phyloP scores from a whole-genome alignment of 2,797 vertebrate genomes.

The Apogon talboti region DNA sequence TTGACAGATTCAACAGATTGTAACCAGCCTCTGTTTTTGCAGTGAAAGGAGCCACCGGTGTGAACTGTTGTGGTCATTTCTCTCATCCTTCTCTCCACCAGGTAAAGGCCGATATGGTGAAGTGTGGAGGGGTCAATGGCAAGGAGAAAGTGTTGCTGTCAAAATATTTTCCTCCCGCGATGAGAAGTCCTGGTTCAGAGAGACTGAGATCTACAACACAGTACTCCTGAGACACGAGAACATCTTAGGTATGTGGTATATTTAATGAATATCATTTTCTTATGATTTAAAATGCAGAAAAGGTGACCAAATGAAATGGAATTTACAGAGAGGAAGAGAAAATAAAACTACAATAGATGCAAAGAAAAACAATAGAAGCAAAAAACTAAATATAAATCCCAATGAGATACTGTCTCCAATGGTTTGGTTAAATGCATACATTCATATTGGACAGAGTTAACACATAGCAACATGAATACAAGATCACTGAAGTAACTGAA shows the following conservation, averaged over 20 bases:
- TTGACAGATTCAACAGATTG: too few species aligned
- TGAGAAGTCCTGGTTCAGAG: conserved; percentile 99
- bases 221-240: conserved; percentile 97
- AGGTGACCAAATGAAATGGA: too few species aligned
- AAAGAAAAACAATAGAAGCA: too few species aligned
- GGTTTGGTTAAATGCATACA: too few species aligned
- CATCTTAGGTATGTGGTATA: conserved; percentile 88
- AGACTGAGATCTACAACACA: conserved; percentile 98
- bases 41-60: neutral
- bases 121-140: conserved; percentile 98
- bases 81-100: conserved; percentile 51
- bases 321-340: too few species aligned
- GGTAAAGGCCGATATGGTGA: conserved; percentile 98
- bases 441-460: too few species aligned
- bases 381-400: too few species aligned
- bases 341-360: too few species aligned
- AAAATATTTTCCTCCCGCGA: conserved; percentile 99
- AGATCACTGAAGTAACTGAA: too few species aligned
- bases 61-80: neutral
- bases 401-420: too few species aligned
- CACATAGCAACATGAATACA: too few species aligned
- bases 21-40: neutral
- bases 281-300: neutral
- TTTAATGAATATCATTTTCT: neutral
- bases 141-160: conserved; percentile 96